Conservation (phyloP, 2,113 vertebrate species). For the Xerus inauris region DNA sequence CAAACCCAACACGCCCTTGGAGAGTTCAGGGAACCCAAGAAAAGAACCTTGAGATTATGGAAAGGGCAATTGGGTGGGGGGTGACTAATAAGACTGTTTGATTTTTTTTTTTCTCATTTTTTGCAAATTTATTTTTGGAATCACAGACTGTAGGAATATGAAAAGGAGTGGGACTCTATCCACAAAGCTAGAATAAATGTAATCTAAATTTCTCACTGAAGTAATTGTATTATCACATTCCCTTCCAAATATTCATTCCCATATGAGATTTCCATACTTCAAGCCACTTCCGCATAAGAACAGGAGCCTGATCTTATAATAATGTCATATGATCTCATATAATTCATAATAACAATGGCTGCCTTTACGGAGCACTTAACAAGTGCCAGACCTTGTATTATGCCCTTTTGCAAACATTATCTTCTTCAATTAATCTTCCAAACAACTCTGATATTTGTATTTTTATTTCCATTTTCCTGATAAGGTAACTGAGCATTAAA, state of each 20-base stretch:
- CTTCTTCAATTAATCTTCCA: neutral
- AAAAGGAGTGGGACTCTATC: neutral
- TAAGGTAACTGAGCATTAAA: neutral
- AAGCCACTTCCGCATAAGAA: neutral
- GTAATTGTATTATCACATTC: neutral
- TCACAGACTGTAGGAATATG: neutral
- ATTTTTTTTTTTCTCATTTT: neutral
- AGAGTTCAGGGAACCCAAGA: neutral
- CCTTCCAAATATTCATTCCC: neutral
- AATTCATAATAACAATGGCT: neutral
- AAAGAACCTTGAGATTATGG: neutral
- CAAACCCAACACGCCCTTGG: neutral
- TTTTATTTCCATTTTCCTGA: conserved; percentile 4
- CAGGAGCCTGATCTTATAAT: neutral
- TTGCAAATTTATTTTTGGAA: neutral
- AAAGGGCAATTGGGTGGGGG: neutral
- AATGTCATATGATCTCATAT: neutral
- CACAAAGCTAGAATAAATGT: neutral
- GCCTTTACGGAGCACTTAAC: neutral
- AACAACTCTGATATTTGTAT: neutral
- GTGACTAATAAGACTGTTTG: neutral
- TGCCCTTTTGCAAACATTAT: neutral
- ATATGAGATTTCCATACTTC: neutral
- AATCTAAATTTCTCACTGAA: neutral
- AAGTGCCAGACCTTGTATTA: neutral